Evolutionary conservation across 2,888 invertebrate genomes (phyloP).

Genomic region (Bimastos eiseni): DNA sequence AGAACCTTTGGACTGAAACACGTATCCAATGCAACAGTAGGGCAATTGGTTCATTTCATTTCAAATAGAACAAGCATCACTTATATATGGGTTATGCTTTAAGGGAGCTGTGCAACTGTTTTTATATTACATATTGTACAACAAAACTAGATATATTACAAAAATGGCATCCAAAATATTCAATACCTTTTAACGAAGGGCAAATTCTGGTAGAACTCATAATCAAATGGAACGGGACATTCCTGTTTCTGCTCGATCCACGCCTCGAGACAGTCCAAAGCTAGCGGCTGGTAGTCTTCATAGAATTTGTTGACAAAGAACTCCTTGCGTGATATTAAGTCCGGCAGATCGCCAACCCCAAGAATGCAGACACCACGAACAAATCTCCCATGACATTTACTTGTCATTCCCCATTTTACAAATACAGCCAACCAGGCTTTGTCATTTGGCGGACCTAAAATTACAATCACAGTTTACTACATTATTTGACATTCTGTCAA

Average conservation of each 20-base stretch:
- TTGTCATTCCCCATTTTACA: slow-evolving; percentile 46
- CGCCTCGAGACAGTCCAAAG: slow-evolving; percentile 48
- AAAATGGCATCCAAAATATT: background rate
- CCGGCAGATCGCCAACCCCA: slow-evolving; percentile 50
- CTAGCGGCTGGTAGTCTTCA: slow-evolving; percentile 47
- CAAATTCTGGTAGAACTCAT: slow-evolving; percentile 40
- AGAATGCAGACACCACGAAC: slow-evolving; percentile 50
- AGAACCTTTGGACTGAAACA: too few species aligned
- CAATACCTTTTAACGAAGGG: slow-evolving; percentile 38
- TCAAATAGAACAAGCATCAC: too few species aligned
- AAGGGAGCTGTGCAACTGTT: too few species aligned
- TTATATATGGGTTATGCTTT: too few species aligned
- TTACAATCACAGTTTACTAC: slow-evolving; percentile 22
- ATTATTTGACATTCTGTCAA: background rate
- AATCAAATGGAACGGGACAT: slow-evolving; percentile 40
- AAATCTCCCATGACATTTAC: slow-evolving; percentile 44
- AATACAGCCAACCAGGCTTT: slow-evolving; percentile 48
- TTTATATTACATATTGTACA: too few species aligned
- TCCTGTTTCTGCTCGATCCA: slow-evolving; percentile 42
- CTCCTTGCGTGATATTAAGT: slow-evolving; percentile 43
- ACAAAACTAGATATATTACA: background rate
- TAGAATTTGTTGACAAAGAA: slow-evolving; percentile 54
- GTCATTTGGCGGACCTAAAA: slow-evolving; percentile 43
- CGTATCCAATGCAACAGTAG: too few species aligned
- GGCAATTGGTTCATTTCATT: too few species aligned